Conservation (phyloP, 2,888 invertebrate species). For the Trichopoda pennipes region DNA sequence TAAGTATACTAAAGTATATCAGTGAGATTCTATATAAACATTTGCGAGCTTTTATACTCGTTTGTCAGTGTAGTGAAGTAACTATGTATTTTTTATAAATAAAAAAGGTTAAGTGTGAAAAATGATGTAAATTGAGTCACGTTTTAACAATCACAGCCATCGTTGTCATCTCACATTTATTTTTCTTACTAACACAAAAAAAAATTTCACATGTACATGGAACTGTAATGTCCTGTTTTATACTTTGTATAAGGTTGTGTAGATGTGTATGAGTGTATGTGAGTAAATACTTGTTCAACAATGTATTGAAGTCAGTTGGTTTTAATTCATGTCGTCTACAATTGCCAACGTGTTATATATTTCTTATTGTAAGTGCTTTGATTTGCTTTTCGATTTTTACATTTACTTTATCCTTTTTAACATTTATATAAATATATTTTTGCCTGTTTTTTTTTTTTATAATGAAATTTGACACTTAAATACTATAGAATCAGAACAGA, state of each 20-base stretch:
- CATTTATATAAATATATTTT: conserved; percentile 21
- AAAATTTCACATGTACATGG: background rate
- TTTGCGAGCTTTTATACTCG: conserved; percentile 9
- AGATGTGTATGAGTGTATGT: background rate
- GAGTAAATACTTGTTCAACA: background rate
- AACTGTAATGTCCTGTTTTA: conserved; percentile 25
- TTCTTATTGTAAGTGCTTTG: conserved; percentile 46
- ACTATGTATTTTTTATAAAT: conserved; percentile 3
- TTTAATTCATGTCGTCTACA: conserved; percentile 64
- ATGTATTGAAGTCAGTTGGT: conserved; percentile 26
- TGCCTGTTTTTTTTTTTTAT: background rate
- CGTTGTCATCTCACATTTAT: conserved; percentile 58
- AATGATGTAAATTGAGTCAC: conserved; percentile 71
- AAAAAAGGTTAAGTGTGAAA: conserved; percentile 61
- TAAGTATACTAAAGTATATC: conserved; percentile 9
- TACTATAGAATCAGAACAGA: background rate
- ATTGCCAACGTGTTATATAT: conserved; percentile 61
- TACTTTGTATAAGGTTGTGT: background rate
- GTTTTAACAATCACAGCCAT: conserved; percentile 71
- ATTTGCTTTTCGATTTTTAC: conserved; percentile 32
- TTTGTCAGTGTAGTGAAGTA: background rate
- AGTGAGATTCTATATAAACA: conserved; percentile 22
- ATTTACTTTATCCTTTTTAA: conserved; percentile 1
- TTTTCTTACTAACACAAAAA: background rate
- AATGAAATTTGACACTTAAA: conserved; percentile 46